Conservation (phyloP, 2,797 vertebrate species). For the Sebastes elongatus region DNA sequence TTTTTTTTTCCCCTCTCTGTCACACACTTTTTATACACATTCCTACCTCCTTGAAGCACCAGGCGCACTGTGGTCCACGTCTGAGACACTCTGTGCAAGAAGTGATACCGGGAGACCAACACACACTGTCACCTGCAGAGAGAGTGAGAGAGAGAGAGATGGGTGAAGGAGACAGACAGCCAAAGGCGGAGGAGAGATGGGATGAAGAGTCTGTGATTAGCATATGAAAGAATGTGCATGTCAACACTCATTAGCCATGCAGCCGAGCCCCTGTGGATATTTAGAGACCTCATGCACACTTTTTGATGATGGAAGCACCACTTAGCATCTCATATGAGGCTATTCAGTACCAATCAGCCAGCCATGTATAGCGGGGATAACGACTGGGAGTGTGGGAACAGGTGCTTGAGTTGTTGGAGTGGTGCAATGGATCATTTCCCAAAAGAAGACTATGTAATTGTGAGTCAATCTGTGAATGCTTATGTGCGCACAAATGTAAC, state of each 20-base stretch:
- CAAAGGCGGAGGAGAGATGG: neutral
- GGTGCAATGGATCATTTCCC: constrained; percentile 17
- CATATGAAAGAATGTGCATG: constrained; percentile 62
- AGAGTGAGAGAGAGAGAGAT: constrained; percentile 23
- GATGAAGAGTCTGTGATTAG: constrained; percentile 51
- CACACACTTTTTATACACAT: constrained; percentile 6
- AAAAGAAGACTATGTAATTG: neutral
- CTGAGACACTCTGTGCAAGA: constrained; percentile 90
- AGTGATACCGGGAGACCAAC: constrained; percentile 82
- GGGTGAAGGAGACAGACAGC: neutral
- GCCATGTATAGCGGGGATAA: neutral
- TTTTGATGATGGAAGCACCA: constrained; percentile 44
- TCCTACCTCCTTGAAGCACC: constrained; percentile 95
- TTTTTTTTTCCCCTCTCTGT: neutral
- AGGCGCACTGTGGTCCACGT: constrained; percentile 92
- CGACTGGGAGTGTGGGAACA: constrained; percentile 56
- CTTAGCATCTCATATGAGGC: constrained; percentile 41
- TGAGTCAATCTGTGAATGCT: constrained; percentile 5
- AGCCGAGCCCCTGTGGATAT: constrained; percentile 21
- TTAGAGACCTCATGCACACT: constrained; percentile 36
- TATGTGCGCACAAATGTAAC: neutral
- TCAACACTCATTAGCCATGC: constrained; percentile 58
- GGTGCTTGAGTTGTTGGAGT: constrained; percentile 52
- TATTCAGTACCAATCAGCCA: constrained; percentile 15
- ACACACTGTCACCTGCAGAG: constrained; percentile 87